These are phyloP conservation scores for Anthoptus insignis DNA, from an alignment of 2,888 invertebrate genomes.

Conservation along the genomic window DNA sequence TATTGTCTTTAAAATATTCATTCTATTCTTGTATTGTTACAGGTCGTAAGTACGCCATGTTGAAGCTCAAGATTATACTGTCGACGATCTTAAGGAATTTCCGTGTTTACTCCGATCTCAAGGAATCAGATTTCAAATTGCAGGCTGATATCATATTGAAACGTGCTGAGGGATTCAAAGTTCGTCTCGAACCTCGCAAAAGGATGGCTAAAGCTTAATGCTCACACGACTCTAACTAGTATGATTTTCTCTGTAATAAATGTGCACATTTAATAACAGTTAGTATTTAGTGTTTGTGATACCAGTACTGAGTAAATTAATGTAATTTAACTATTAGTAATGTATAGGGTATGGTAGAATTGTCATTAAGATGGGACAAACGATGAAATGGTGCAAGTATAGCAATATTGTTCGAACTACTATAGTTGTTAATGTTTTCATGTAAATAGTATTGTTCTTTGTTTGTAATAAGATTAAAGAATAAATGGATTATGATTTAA, in stretches of 20 bases:
- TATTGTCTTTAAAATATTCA: no score
- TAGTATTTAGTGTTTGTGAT: slow-evolving; percentile 59
- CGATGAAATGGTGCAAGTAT: slow-evolving; percentile 50
- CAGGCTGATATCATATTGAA: slow-evolving; percentile 93
- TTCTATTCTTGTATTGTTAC: no score
- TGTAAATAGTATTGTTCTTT: slow-evolving; percentile 69
- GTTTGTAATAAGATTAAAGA: slow-evolving; percentile 46
- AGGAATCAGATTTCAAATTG: slow-evolving; percentile 90
- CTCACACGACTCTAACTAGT: slow-evolving; percentile 39
- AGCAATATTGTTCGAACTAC: slow-evolving; percentile 61
- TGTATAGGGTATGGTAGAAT: slow-evolving; percentile 68
- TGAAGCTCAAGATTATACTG: slow-evolving; percentile 92
- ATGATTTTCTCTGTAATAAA: slow-evolving; percentile 52
- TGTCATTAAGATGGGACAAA: slow-evolving; percentile 54
- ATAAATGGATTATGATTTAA: slow-evolving; percentile 51
- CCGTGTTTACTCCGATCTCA: slow-evolving; percentile 89
- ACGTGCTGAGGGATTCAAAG: slow-evolving; percentile 92
- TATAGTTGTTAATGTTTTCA: slow-evolving; percentile 53
- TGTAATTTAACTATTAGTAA: slow-evolving; percentile 60
- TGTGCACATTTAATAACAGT: slow-evolving; percentile 57
- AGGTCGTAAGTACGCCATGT: slow-evolving; percentile 94
- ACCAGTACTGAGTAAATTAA: slow-evolving; percentile 70
- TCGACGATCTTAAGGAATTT: slow-evolving; percentile 92
- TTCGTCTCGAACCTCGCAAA: slow-evolving; percentile 90
- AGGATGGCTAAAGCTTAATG: slow-evolving; percentile 67